Percentiles rank a stretch among this genome's conserved stretches.
phyloP scores from a whole-genome alignment of 35 echinoderm and acorn worm species.

The Stichopus chloronotus region DNA sequence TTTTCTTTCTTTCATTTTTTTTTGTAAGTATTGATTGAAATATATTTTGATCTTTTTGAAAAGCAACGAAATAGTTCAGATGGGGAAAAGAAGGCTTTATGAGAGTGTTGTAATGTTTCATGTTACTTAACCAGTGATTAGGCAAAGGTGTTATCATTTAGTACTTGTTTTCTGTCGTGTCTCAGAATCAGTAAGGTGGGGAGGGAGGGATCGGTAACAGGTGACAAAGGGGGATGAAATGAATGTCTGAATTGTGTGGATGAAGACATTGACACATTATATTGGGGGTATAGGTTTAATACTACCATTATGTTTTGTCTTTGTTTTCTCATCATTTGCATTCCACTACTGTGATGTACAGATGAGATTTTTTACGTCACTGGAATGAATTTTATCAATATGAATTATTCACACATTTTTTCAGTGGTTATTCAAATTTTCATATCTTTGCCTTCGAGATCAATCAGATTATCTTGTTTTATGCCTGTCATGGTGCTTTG shows the following conservation, averaged over 20 bases:
- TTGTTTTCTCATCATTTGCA: not conserved
- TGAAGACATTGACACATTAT: not conserved
- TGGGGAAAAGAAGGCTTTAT: too few relatives aligned
- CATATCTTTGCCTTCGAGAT: conserved; percentile 46
- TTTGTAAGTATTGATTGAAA: too few relatives aligned
- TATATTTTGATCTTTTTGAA: too few relatives aligned
- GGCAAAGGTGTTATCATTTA: too few relatives aligned
- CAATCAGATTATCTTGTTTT: conserved; percentile 30
- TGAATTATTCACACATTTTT: conserved; percentile 1
- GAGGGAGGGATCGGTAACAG: not conserved
- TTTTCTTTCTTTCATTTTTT: too few relatives aligned
- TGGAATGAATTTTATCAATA: conserved; percentile 15
- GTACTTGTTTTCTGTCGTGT: too few relatives aligned
- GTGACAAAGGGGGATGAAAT: not conserved
- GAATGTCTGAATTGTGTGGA: not conserved
- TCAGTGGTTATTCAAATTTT: conserved; percentile 33
- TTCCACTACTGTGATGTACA: conserved; percentile 14
- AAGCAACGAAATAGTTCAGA: too few relatives aligned
- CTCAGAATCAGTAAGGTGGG: not conserved
- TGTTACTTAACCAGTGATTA: too few relatives aligned
- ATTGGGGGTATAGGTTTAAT: not conserved
- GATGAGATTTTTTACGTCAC: not conserved
- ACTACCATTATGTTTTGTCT: not conserved
- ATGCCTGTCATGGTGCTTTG: conserved; percentile 55
- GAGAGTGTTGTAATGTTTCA: too few relatives aligned